Base-by-base conservation (phyloP, 1,140 invertebrate species). In the Euwallacea fornicatus region DNA sequence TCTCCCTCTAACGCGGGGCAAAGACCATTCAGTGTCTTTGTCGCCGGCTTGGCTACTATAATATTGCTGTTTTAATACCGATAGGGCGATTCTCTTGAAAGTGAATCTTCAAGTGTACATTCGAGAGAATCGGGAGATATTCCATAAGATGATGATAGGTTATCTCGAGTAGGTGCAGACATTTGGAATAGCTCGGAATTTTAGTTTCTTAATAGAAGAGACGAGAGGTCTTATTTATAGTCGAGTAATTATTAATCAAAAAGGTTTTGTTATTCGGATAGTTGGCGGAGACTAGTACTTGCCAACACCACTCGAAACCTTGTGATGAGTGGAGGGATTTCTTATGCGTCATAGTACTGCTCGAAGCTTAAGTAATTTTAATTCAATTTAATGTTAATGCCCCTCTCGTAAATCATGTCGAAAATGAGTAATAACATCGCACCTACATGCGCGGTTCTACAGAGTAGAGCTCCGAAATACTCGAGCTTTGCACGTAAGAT, bases 31-130 rank as follows among this genome's bases (percentile, higher is more conserved):
- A 66, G 61, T 74, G 54, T 78, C 77, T 73, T 78, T 76, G 65
- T 79, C 73, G 53, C 16, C 65, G 64, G 66, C 69, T 76, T 76
- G 76, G 77, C 77, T 80, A 77, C 77, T 78, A 78, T 79, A 77
- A 80, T 79, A 77, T 76, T 71, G 55, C 70, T 71, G 74, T 76
- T 79, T 80, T 77, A 80, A 80, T 79, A 76, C 76, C 74, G 75
- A 75, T 73, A 46, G 61, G 64, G 53, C 53, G 41, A 66, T 66
- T 66, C 64, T 58, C 21, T 66, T 42, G 33, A 58, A 66, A 66
- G 42, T 15, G 54, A 44, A 44, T 44, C 53, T 42, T 16, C 13
- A 9, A 11, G 16, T 63, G 16, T 46, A 33, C 44, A 63, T 63
- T 63, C 42, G 42, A 50, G 44, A 50, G 15, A 46, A 63, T 16